Base-by-base conservation (phyloP, 2,113 vertebrate species). In the Chitala chitala region DNA sequence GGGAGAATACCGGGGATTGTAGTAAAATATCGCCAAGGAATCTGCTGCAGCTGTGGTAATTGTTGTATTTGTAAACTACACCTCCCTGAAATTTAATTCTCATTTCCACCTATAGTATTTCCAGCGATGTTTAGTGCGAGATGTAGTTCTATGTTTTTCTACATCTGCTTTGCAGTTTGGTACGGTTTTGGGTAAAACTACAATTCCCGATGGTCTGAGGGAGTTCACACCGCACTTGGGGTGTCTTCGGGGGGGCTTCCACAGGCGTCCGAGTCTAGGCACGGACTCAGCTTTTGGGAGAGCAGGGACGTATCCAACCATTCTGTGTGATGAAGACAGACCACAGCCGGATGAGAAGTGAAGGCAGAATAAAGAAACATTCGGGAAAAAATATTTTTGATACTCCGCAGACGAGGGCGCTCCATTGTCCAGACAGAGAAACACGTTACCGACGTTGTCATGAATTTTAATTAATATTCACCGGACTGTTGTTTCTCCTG, bases 241-340 rank as follows among this genome's bases (percentile, higher is more conserved):
- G 51, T 69, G 61, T 69, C 73, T 75, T 69, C 8, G 40, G 73
- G 59, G 58, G 73, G 73, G 50, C 50, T 75, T 63, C 51, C 50
- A 75, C 51, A 46, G 36, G 69, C 56, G 72, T 75, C 63, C 64
- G 73, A 75, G 73, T 69, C 73, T 69, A 64, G 73, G 73, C 73
- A 75, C 63, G 63, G 73, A 68, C 63, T 72, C 40, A 9, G 33
- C 51, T 68, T 69, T 56, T 42, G 40, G 24, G 51, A 69, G 51
- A 65, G 64, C 38, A 51, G 26, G 44, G 40, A 38, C 58, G 24
- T 46, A 64, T 58, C 15, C 10, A 38, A 40, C 65, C 44, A 48
- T 40, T 12, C 7, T 1, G 15, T 40, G 24, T 26, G 71, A 48
- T 29, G 38, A 46, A n/a, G 63, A 31, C 24, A 7, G 8, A 63